These are phyloP conservation scores for Hirtodrosophila duncani DNA, from an alignment of 2,888 invertebrate genomes.

Conservation along the genomic window DNA sequence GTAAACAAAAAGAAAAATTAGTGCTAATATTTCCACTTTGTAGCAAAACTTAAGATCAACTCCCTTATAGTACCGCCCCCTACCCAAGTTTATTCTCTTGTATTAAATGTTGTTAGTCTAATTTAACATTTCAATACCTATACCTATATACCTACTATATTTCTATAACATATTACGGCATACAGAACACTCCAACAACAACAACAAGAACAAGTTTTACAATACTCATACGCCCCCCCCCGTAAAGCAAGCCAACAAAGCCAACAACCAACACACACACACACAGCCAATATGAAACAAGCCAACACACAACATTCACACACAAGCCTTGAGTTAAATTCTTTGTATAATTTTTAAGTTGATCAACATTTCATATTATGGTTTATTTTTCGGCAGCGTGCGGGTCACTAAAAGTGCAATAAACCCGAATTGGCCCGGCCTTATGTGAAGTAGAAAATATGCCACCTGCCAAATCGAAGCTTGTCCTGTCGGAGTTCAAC, in stretches of 20 bases:
- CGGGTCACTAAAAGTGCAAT: conserved; percentile 2
- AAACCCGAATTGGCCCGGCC: not conserved
- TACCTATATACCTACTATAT: conserved; percentile 16
- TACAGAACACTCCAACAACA: conserved; percentile 16
- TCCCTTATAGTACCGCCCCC: conserved; percentile 18
- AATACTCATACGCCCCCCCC: no score
- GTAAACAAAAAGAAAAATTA: no score
- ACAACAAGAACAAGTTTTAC: conserved; percentile 18
- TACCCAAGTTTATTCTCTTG: conserved; percentile 14
- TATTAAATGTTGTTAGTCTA: conserved; percentile 43
- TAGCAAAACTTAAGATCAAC: no score
- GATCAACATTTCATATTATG: conserved; percentile 31
- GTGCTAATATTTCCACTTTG: no score
- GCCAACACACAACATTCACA: no score
- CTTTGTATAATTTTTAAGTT: conserved; percentile 19
- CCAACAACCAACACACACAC: not conserved
- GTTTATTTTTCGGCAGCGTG: conserved; percentile 30
- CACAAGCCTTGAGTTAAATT: conserved; percentile 12
- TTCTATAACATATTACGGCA: conserved; percentile 14
- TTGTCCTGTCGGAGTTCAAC: no score
- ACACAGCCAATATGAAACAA: no score
- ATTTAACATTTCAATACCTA: no score
- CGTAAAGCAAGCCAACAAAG: conserved; percentile 7
- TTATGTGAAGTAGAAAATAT: conserved; percentile 44
- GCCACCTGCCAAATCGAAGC: conserved; percentile 56